phyloP scores from a whole-genome alignment of 53 echinoderm and acorn worm species.

The Pentamera pediparva region DNA sequence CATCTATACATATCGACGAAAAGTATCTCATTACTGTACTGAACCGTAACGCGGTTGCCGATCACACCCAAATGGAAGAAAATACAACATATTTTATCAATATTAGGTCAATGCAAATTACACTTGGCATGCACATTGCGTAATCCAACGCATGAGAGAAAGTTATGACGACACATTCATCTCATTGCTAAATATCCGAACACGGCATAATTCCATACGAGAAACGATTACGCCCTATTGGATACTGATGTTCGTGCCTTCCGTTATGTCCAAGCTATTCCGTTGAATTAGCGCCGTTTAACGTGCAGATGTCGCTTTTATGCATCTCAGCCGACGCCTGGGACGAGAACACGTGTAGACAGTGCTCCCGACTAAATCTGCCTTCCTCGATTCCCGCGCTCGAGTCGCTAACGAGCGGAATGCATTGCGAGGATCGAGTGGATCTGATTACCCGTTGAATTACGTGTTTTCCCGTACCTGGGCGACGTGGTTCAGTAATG shows the following conservation, averaged over 20 bases:
- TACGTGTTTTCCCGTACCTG: slow-evolving; percentile 21
- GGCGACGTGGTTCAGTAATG: no score
- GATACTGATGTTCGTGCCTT: not conserved
- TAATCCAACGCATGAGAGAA: not conserved
- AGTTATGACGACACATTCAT: not conserved
- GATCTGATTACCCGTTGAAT: slow-evolving; percentile 14
- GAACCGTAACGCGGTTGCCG: no score
- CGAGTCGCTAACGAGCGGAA: slow-evolving; percentile 4
- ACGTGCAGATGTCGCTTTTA: not conserved
- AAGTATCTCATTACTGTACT: no score
- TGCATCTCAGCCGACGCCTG: not conserved
- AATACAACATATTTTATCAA: no score
- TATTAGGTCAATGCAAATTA: no score
- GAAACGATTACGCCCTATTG: not conserved
- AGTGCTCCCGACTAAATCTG: not conserved
- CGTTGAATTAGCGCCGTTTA: slow-evolving; percentile 2
- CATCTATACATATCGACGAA: no score
- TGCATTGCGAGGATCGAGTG: slow-evolving; percentile 21
- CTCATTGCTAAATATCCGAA: not conserved
- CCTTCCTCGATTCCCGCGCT: slow-evolving; percentile 2
- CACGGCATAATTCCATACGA: not conserved
- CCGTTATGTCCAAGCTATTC: not conserved
- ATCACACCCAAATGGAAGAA: no score
- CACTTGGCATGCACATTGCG: no score
- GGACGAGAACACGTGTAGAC: slow-evolving; percentile 18